phyloP scores from a whole-genome alignment of 2,113 vertebrate species.

The Ictidomys tridecemlineatus region DNA sequence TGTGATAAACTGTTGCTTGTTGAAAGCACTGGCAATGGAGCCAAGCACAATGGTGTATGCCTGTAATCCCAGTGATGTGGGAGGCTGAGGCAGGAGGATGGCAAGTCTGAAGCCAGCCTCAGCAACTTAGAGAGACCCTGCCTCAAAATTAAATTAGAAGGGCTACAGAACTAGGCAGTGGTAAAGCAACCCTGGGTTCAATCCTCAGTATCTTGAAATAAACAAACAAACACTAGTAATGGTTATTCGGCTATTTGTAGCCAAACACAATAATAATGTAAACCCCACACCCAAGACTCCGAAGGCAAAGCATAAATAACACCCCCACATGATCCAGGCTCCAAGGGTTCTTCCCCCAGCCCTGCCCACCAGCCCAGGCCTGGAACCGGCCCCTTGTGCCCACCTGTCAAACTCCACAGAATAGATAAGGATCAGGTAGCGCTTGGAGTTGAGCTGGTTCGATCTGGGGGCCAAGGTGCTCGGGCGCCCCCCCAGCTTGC shows the following conservation, averaged over 20 bases:
- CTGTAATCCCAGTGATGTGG: no score
- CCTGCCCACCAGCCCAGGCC: not conserved
- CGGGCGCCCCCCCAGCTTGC: constrained; percentile 89
- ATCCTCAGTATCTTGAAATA: no score
- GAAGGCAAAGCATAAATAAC: not conserved
- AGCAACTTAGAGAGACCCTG: no score
- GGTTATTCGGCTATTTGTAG: not conserved
- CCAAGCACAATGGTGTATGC: no score
- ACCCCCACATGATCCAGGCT: not conserved
- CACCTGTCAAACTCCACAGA: constrained; percentile 98
- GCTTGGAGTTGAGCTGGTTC: constrained; percentile 91
- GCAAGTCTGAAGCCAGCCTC: no score
- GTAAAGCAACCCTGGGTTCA: no score
- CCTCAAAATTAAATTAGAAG: no score
- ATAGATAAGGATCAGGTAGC: constrained; percentile 97
- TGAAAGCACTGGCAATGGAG: not conserved
- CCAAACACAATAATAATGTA: not conserved
- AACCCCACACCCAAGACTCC: not conserved
- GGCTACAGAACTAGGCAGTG: no score
- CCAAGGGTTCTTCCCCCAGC: not conserved
- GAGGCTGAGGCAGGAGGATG: no score
- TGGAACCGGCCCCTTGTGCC: not conserved
- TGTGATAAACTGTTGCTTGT: not conserved
- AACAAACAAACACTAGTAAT: not conserved
- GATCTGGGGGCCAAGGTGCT: constrained; percentile 86